Evolutionary conservation across 2,113 vertebrate species (phyloP).

Genomic region (Megatriorchis doriae): DNA sequence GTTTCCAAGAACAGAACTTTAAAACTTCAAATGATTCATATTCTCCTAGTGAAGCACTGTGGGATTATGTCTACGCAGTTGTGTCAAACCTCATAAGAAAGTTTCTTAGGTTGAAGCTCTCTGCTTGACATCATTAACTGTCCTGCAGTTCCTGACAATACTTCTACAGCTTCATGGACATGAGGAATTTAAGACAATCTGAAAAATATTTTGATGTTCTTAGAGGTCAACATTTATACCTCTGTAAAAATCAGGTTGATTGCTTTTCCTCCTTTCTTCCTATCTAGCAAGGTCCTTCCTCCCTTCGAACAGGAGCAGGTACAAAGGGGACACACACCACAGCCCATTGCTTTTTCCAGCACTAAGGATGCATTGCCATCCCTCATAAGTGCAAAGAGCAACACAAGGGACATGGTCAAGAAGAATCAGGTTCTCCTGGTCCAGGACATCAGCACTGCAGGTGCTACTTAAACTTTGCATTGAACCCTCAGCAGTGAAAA

Average conservation of each 20-base stretch:
- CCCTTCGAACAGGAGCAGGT: not conserved
- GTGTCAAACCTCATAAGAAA: not conserved
- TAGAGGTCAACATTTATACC: not conserved
- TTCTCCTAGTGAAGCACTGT: not conserved
- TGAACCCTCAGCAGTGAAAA: not conserved
- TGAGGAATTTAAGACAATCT: not conserved
- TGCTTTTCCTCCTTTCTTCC: not conserved
- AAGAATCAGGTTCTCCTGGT: not conserved
- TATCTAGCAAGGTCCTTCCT: fast-evolving
- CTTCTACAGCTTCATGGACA: not conserved
- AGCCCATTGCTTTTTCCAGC: not conserved
- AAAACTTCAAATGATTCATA: not conserved
- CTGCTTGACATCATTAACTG: not conserved
- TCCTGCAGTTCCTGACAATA: not conserved
- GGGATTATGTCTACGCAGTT: not conserved
- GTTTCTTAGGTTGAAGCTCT: not conserved
- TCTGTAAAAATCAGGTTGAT: not conserved
- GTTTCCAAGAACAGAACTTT: not conserved
- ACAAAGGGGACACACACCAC: not conserved
- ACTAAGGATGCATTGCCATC: not conserved
- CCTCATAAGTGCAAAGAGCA: not conserved
- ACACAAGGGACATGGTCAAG: not conserved
- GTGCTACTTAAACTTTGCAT: not conserved
- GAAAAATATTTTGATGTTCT: not conserved
- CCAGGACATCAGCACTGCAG: not conserved